phyloP scores from a whole-genome alignment of 2,797 vertebrate genomes.

The Smutsia gigantea region DNA sequence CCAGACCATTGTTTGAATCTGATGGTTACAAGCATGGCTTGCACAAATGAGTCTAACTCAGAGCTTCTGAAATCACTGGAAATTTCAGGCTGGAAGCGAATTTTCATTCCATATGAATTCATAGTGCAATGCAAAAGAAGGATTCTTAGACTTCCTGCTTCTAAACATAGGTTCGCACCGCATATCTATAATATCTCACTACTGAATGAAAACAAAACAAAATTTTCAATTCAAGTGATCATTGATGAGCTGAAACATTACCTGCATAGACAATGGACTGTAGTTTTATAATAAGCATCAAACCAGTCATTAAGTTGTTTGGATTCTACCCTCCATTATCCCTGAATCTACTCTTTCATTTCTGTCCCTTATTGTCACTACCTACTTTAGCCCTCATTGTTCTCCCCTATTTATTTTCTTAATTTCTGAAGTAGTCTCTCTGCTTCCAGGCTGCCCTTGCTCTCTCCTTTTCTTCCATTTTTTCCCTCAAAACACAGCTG shows the following conservation, averaged over 20 bases:
- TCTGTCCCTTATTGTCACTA: not conserved
- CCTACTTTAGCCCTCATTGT: not conserved
- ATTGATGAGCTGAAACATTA: not conserved
- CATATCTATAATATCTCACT: not conserved
- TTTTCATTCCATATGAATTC: not conserved
- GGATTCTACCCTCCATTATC: not conserved
- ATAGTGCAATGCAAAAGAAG: not conserved
- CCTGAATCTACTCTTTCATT: not conserved
- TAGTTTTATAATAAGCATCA: not conserved
- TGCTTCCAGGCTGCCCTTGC: not conserved
- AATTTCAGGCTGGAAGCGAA: not conserved
- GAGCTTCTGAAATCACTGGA: not conserved
- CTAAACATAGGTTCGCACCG: not conserved
- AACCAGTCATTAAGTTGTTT: not conserved
- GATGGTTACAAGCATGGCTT: not conserved
- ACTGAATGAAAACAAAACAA: not conserved
- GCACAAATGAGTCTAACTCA: not conserved
- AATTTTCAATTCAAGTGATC: not conserved
- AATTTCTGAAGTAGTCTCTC: not conserved
- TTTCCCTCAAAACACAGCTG: not conserved
- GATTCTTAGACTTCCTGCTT: not conserved
- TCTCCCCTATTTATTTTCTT: not conserved
- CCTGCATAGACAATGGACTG: not conserved
- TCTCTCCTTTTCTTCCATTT: not conserved
- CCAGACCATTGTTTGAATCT: constrained; percentile 14